Conservation (phyloP, 2,888 invertebrate species). For the Chrysodeixis includens region DNA sequence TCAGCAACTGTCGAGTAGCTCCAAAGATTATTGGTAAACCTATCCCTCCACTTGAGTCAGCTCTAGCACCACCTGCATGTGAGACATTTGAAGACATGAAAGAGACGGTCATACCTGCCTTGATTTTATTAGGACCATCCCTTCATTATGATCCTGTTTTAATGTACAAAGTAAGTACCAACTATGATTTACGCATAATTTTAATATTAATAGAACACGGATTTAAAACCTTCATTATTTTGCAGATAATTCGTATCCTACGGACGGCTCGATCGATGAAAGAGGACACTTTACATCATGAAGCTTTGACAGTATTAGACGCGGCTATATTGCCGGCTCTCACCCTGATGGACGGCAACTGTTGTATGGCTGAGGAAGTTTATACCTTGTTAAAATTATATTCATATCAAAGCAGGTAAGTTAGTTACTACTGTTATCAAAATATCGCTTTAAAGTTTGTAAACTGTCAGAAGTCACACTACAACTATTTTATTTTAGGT, state of each 20-base stretch:
- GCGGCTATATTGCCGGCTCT: slow-evolving; percentile 96
- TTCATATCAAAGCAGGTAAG: slow-evolving; percentile 94
- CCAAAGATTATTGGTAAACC: slow-evolving; percentile 91
- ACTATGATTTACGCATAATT: not conserved
- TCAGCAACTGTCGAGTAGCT: slow-evolving; percentile 93
- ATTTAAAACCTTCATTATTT: slow-evolving; percentile 22
- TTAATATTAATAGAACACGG: not conserved
- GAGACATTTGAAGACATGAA: slow-evolving; percentile 92
- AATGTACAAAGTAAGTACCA: slow-evolving; percentile 93
- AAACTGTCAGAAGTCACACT: not conserved
- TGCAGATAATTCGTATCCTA: slow-evolving; percentile 84
- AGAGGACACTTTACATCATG: slow-evolving; percentile 92
- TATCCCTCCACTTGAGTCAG: slow-evolving; percentile 85
- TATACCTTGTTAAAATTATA: slow-evolving; percentile 96
- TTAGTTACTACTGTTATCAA: not conserved
- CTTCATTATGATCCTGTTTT: slow-evolving; percentile 96
- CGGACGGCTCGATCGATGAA: slow-evolving; percentile 76
- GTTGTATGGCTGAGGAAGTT: slow-evolving; percentile 98
- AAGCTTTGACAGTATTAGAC: slow-evolving; percentile 95
- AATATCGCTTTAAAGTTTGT: too few relatives aligned
- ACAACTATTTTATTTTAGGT: slow-evolving; percentile 82
- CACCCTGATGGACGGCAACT: slow-evolving; percentile 97
- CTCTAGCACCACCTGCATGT: slow-evolving; percentile 91
- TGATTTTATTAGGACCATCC: slow-evolving; percentile 95
- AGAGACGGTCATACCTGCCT: slow-evolving; percentile 94